phyloP scores from a whole-genome alignment of 2,797 vertebrate species.

The Zenarchopterus dispar region DNA sequence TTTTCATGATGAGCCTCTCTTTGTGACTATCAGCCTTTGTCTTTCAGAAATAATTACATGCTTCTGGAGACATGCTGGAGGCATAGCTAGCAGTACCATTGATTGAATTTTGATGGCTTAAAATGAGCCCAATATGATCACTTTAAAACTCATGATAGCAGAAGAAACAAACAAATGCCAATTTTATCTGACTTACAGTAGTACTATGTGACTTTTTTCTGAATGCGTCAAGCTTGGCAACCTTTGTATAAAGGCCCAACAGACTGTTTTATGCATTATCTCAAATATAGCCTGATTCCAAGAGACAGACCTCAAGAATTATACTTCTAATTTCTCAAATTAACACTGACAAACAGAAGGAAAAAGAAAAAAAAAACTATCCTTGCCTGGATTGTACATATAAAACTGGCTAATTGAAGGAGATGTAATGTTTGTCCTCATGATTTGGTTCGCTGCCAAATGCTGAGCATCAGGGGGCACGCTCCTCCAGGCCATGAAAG shows the following conservation, averaged over 20 bases:
- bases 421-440: constrained; percentile 82
- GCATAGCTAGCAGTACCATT: no score
- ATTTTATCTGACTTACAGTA: not conserved
- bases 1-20: no score
- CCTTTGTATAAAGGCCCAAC: not conserved
- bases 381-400: constrained; percentile 39
- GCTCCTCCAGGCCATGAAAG: constrained; percentile 71
- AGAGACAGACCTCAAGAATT: not conserved
- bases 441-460: constrained; percentile 78
- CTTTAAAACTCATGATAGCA: no score
- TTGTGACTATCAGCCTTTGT: no score
- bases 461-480: constrained; percentile 72
- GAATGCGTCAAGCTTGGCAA: no score
- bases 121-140: no score
- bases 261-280: not conserved
- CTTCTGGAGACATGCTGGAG: no score
- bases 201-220: not conserved
- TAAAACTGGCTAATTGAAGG: constrained; percentile 75
- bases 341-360: not conserved
- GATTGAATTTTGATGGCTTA: no score
- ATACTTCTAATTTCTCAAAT: not conserved
- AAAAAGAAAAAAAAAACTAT: constrained; percentile 4
- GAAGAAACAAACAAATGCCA: not conserved
- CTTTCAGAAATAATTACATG: no score
- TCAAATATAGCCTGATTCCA: not conserved